Evolutionary conservation across 2,113 vertebrate species (phyloP).

Genomic region (Boulengeromyrus knoepffleri): DNA sequence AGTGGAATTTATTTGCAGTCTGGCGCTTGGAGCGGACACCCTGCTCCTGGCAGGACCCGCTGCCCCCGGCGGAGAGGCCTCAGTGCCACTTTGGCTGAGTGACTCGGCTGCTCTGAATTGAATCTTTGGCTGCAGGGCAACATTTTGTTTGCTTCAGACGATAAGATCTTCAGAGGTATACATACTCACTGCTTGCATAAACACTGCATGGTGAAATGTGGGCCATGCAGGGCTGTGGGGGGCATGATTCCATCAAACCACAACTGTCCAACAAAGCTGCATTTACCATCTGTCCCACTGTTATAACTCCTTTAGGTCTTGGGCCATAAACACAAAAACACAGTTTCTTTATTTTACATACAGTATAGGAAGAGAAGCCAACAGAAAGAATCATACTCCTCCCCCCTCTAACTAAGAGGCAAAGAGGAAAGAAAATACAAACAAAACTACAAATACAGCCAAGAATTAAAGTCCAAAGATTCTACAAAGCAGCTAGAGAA

Average conservation of each 20-base stretch:
- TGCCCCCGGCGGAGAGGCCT: neutral
- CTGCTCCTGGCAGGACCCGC: neutral
- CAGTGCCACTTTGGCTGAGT: neutral
- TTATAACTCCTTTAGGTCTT: neutral
- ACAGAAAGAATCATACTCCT: neutral
- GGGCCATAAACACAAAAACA: neutral
- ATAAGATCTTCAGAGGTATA: neutral
- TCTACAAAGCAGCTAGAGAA: neutral
- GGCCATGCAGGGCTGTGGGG: neutral
- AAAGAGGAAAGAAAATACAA: neutral
- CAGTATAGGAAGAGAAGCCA: neutral
- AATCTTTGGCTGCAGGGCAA: slow-evolving; percentile 7
- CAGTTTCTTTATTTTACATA: neutral
- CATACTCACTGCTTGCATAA: neutral
- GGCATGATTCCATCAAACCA: neutral
- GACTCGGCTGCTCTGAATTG: neutral
- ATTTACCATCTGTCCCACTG: neutral
- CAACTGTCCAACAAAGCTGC: neutral
- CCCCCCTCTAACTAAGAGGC: neutral
- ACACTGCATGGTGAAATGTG: neutral
- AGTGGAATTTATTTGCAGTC: neutral
- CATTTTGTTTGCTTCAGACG: neutral
- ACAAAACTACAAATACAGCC: neutral
- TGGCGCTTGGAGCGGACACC: neutral
- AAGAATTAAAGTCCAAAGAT: neutral